A percentile compares a stretch with the other conserved stretches of the same genome.
These are phyloP conservation scores for Plutella xylostella DNA, from an alignment of 2,888 invertebrate genomes.

Conservation along the genomic window DNA sequence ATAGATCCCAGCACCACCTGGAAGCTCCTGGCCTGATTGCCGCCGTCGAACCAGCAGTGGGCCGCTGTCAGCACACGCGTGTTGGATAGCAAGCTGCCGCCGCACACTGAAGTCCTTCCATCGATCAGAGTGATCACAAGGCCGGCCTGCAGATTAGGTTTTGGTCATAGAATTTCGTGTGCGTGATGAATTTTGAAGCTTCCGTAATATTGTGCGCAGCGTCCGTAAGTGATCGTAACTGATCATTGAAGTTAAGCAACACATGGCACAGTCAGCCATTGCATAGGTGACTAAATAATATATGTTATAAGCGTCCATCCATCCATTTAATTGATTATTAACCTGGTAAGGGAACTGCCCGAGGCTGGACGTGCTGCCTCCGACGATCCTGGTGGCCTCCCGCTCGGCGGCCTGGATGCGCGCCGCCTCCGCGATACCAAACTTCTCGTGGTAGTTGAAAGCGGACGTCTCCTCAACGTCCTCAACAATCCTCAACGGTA, in stretches of 20 bases:
- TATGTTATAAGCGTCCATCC: too few species aligned
- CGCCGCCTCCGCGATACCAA: conserved; percentile 33
- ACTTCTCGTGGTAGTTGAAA: conserved; percentile 30
- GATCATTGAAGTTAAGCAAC: too few species aligned
- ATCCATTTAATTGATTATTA: conserved; percentile 3
- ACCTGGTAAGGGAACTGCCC: conserved; percentile 39
- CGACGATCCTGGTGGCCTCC: conserved; percentile 29
- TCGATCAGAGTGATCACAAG: conserved; percentile 26
- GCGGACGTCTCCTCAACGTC: too few species aligned
- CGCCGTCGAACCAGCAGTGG: conserved; percentile 32
- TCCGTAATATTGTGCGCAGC: too few species aligned
- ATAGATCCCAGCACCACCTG: conserved; percentile 32
- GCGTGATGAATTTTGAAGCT: too few species aligned
- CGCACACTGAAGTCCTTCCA: conserved; percentile 23
- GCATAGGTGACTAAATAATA: too few species aligned
- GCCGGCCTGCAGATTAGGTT: conserved; percentile 27
- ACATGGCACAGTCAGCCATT: too few species aligned
- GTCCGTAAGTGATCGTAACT: too few species aligned
- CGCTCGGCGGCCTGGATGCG: conserved; percentile 29
- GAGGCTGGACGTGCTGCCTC: conserved; percentile 30
- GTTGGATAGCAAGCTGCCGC: conserved; percentile 28
- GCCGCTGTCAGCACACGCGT: conserved; percentile 28
- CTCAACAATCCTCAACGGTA: too few species aligned
- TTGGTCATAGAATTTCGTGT: too few species aligned
- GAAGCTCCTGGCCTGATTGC: conserved; percentile 21